Base-by-base conservation (phyloP, 2,797 vertebrate species). In the Eulemur mongoz region DNA sequence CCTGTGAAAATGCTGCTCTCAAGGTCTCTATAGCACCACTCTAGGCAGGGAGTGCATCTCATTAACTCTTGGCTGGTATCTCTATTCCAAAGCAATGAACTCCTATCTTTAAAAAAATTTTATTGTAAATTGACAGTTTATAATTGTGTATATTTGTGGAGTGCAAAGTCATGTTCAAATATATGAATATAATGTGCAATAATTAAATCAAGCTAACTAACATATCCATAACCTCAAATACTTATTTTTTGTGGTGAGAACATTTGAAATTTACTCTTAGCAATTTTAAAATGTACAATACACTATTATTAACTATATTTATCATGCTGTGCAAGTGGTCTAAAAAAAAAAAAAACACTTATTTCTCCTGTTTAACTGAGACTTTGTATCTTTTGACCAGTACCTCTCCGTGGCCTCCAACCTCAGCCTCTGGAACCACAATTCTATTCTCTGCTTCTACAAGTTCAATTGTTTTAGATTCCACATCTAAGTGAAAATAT, bases 1-100 rank as follows among this genome's bases (percentile, higher is more conserved):
- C 59, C 91, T n/a, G 20, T 32, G 80, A 23, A 92, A 95, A 84
- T 2, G 61, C 57, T 91, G 35, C 65, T 95, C 96, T 95, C 61
- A 87, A 82, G 93, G 54, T 40, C 57, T 78, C 93, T 18, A 2
- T 70, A 96, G 93, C 35, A 43, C 5, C 80, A 32, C 38, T 59
- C 13, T 17, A 12, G 22, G 3, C 38, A 2, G 2, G n/a, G 12
- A 80, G 30, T 75, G 38, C 14, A 13, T 72, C n/a, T 57, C 15
- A 20, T 84, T 67, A 73, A 85, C 65, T 85, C n/a, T 90, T 69
- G 78, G 61, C 20, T 86, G 50, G 48, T 25, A 75, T 63, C 50
- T 79, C 54, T 91, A 32, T 13, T 4, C 25, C 40, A 40, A 81
- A 95, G 50, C 85, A 83, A 63, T 80, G 6, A 93, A 54, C 38